These are phyloP conservation scores for Heteronetta atricapilla DNA, from an alignment of 2,113 vertebrate species.

Conservation along the genomic window DNA sequence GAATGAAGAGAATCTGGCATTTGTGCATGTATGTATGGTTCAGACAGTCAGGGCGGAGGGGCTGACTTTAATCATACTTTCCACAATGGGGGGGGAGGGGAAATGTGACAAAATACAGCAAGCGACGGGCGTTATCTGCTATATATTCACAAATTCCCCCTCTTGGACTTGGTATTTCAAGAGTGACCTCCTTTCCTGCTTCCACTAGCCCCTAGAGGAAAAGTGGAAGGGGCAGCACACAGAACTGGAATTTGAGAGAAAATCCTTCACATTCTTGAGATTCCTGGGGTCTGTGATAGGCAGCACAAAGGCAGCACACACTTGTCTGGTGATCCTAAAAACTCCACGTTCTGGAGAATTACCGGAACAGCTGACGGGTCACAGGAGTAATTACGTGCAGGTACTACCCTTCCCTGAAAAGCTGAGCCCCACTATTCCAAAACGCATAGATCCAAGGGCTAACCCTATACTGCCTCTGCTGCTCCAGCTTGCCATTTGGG, in stretches of 20 bases:
- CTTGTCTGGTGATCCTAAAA: neutral
- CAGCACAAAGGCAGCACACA: neutral
- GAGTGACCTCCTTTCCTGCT: neutral
- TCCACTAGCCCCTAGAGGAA: neutral
- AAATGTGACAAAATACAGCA: neutral
- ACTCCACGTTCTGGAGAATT: neutral
- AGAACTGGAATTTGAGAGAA: neutral
- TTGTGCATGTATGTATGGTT: conserved; percentile 37
- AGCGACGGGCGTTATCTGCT: neutral
- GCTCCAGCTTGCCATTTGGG: neutral
- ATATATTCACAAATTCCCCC: neutral
- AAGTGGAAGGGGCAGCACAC: neutral
- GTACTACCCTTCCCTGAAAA: neutral
- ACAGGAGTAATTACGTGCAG: neutral
- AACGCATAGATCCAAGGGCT: neutral
- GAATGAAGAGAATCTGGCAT: conserved; percentile 72
- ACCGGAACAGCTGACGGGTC: conserved; percentile 5
- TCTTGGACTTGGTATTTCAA: neutral
- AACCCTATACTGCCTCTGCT: neutral
- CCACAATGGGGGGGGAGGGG: neutral
- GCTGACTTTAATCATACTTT: conserved; percentile 48
- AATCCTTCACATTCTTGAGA: neutral
- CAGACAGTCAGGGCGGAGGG: conserved; percentile 19
- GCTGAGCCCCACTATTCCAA: neutral
- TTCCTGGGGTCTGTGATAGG: neutral